phyloP scores from a whole-genome alignment of 2,888 invertebrate species.

The Copidosoma aretas region DNA sequence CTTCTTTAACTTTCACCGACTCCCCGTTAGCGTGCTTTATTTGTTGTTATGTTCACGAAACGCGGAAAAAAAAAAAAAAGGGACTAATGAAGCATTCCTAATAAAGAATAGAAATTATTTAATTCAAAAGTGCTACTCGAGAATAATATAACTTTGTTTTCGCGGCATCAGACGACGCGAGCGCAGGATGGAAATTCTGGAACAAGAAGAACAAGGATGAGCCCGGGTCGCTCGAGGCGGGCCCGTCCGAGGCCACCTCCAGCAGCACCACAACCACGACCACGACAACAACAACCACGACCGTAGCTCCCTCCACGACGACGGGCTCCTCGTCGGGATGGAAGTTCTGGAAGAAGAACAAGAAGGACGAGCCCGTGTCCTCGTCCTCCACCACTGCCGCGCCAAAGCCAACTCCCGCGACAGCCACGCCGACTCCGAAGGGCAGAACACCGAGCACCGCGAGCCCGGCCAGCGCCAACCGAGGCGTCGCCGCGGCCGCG shows the following conservation, averaged over 20 bases:
- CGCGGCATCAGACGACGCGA: conserved; percentile 17
- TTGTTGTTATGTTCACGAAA: too few relatives aligned
- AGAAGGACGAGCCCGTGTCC: conserved; percentile 47
- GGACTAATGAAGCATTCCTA: too few relatives aligned
- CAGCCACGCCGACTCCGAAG: neutral
- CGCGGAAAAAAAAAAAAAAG: too few relatives aligned
- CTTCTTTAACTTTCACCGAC: neutral
- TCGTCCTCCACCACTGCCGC: conserved; percentile 31
- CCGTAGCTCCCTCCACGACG: too few relatives aligned
- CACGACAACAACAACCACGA: conserved; percentile 19
- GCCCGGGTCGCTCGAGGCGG: conserved; percentile 1
- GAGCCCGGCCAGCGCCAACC: conserved; percentile 37
- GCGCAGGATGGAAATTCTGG: conserved; percentile 53
- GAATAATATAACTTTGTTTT: neutral
- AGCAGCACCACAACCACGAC: conserved; percentile 13
- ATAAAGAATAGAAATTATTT: too few relatives aligned
- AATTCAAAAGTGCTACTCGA: too few relatives aligned
- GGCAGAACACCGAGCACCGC: neutral
- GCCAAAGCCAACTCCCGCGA: conserved; percentile 20
- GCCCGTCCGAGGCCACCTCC: conserved; percentile 1
- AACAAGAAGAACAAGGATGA: conserved; percentile 42
- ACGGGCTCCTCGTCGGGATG: conserved; percentile 42
- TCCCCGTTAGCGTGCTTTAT: too few relatives aligned
- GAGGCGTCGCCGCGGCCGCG: conserved; percentile 49
- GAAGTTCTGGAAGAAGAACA: conserved; percentile 56